Evolutionary conservation across 2,797 vertebrate genomes (phyloP), one percentile per base, ranked within the genome.

Genomic region (Centropyge bicolor): DNA sequence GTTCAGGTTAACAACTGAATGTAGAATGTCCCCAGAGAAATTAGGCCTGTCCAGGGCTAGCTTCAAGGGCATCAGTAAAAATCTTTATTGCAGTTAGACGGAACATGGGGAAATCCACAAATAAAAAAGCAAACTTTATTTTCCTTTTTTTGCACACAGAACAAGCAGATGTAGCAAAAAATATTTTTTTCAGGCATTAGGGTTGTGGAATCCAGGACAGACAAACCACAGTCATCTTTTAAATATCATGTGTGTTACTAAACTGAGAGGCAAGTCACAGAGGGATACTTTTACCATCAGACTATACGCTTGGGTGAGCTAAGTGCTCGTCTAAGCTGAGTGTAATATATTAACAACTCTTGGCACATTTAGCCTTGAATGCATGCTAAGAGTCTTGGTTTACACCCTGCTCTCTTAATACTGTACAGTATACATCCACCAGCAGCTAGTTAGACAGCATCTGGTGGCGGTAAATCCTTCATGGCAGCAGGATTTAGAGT

Each of bases 391-490:
- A 62, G 35, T 55, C 49, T 27, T 51, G 10, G 24, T 64, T 51
- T 36, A 48, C 20, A 56, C 27, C 13, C 22, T 46, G 41, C 8
- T 55, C 8, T 45, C 22, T 66, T 36, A 67, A 57, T 40, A 52
- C 63, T 48, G 19, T 51, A 64, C 24, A 35, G n/a, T 54, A 68
- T 45, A 51, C 20, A 63, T 73, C 52, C 69, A 76, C 40, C 41
- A 36, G 24, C 43, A 56, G 27, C 12, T 17, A 51, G 57, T 67
- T 55, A 61, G 48, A 68, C 38, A 82, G 55, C 84, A 86, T 85
- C 76, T 90, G 76, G 38, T 67, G 1, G 60, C 66, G 57, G 27
- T 84, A 82, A 91, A 88, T 83, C 70, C 43, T 78, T 69, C 36
- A 69, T 49, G 68, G 57, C 80, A 70, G 60, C 68, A 67, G 66